Conservation (phyloP, 2,797 vertebrate species). For the Phoebastria nigripes region DNA sequence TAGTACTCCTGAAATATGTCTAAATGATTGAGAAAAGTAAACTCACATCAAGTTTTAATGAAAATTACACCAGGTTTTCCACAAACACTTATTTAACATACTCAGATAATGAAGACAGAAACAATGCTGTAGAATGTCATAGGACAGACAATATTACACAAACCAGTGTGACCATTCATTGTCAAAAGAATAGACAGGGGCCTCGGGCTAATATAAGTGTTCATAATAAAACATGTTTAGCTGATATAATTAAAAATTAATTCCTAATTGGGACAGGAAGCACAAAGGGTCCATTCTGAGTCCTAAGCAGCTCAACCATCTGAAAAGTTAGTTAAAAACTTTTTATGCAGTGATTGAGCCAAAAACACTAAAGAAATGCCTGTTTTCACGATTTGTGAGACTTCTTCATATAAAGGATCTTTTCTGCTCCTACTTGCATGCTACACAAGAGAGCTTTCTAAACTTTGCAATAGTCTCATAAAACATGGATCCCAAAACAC, state of each 20-base stretch:
- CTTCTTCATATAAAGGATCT: slow-evolving; percentile 51
- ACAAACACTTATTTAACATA: not conserved
- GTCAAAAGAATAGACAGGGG: not conserved
- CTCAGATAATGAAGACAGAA: not conserved
- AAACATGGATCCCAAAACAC: not conserved
- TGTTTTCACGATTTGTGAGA: slow-evolving; percentile 29
- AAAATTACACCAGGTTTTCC: not conserved
- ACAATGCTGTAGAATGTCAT: not conserved
- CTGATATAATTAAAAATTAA: slow-evolving; percentile 60
- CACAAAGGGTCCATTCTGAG: slow-evolving; percentile 61
- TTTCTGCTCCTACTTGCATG: slow-evolving; percentile 34
- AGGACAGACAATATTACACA: not conserved
- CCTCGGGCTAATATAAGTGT: not conserved
- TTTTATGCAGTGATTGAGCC: slow-evolving; percentile 34
- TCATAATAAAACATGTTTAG: slow-evolving; percentile 5
- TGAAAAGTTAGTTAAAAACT: slow-evolving; percentile 60
- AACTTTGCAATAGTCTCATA: not conserved
- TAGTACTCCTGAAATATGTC: not conserved
- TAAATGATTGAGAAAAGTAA: not conserved
- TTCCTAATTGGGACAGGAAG: slow-evolving; percentile 61
- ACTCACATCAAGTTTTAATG: not conserved
- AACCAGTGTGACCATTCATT: not conserved
- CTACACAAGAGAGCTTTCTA: slow-evolving; percentile 33
- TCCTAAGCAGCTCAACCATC: slow-evolving; percentile 49
- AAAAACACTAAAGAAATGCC: slow-evolving; percentile 40